phyloP scores from a whole-genome alignment of 2,888 invertebrate species.

The Nasonia oneida region DNA sequence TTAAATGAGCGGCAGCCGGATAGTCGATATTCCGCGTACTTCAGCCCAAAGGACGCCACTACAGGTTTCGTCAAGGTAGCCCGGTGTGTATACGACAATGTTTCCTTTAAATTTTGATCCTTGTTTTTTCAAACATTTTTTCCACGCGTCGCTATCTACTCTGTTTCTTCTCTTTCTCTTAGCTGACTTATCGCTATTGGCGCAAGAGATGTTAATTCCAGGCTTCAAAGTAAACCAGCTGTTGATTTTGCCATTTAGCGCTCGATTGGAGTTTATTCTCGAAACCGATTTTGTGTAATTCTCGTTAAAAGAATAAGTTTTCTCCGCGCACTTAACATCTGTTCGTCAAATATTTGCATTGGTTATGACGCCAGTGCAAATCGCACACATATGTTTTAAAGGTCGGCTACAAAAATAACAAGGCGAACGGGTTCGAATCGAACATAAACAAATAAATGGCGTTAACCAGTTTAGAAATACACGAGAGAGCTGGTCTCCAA shows the following conservation, averaged over 20 bases:
- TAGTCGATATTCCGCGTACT: constrained; percentile 67
- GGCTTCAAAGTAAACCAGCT: not conserved
- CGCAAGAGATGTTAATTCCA: not conserved
- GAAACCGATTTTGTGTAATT: not conserved
- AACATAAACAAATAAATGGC: not conserved
- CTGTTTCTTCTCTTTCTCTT: not conserved
- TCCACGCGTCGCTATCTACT: not conserved
- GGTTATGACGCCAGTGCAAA: not conserved
- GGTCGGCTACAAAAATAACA: not conserved
- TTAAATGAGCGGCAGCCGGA: constrained; percentile 75
- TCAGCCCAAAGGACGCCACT: constrained; percentile 74
- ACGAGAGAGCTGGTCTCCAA: not conserved
- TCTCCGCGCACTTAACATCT: not conserved
- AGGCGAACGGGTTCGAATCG: not conserved
- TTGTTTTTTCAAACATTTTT: not conserved
- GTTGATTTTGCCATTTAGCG: not conserved
- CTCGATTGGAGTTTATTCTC: not conserved
- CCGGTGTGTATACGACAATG: constrained; percentile 16
- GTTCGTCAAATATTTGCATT: not conserved
- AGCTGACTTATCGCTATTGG: not conserved
- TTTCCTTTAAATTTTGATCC: not conserved
- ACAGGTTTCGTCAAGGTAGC: constrained; percentile 59
- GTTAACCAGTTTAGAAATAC: not conserved
- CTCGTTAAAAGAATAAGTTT: no score
- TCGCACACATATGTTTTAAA: not conserved